Conservation (phyloP, 2,797 vertebrate species). For the Lophius americanus region DNA sequence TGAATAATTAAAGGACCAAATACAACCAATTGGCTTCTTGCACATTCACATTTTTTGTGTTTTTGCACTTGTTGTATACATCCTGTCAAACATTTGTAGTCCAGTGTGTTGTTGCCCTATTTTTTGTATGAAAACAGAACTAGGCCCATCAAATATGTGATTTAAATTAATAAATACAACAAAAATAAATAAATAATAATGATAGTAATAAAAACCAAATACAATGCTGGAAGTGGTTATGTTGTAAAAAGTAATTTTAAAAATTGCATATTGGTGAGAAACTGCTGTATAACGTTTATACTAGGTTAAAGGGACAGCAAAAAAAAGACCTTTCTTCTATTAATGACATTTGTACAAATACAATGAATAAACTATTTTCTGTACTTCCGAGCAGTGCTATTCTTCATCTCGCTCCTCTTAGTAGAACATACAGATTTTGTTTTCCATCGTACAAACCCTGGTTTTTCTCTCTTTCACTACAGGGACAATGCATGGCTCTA, state of each 20-base stretch:
- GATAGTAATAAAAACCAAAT: background rate
- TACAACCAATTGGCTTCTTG: background rate
- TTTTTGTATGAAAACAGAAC: background rate
- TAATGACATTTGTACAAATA: background rate
- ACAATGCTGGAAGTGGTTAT: background rate
- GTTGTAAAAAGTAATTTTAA: background rate
- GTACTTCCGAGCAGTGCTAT: conserved; percentile 14
- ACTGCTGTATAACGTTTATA: background rate
- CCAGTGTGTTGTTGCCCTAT: background rate
- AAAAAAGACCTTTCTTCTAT: background rate
- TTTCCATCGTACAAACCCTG: conserved; percentile 9
- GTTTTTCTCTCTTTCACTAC: conserved; percentile 10
- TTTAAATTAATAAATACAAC: background rate
- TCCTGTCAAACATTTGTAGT: background rate
- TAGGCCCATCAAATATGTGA: too few species aligned
- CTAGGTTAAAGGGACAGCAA: background rate
- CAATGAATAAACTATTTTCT: conserved; percentile 8
- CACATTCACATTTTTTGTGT: background rate
- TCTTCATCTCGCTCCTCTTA: conserved; percentile 18
- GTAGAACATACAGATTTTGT: background rate
- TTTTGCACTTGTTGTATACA: background rate
- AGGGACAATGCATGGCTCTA: conserved; percentile 44
- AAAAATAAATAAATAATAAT: too few species aligned
- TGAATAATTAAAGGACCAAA: too few species aligned
- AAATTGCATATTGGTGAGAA: background rate